These are phyloP conservation scores for Cygnus buccinator DNA, from an alignment of 2,113 vertebrate species.

Conservation along the genomic window DNA sequence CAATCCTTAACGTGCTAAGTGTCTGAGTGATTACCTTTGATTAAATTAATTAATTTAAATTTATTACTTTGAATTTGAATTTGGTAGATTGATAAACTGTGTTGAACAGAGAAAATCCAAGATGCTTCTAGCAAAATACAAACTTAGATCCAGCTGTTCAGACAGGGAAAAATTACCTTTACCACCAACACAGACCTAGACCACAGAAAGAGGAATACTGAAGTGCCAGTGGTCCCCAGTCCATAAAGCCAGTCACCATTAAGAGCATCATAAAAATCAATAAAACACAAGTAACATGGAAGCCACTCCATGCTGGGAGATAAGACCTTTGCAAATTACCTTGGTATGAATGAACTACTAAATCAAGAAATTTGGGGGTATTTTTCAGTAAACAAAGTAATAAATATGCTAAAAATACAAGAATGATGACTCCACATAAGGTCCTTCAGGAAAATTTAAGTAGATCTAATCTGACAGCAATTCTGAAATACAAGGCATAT, in stretches of 20 bases:
- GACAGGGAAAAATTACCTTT: neutral
- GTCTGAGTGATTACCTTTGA: neutral
- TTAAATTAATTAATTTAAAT: neutral
- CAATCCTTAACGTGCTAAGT: neutral
- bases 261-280: neutral
- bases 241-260: neutral
- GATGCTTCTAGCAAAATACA: neutral
- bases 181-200: neutral
- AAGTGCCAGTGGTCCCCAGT: neutral
- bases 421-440: neutral
- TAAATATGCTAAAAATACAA: neutral
- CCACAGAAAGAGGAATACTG: neutral
- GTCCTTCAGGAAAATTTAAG: neutral
- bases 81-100: neutral
- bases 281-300: neutral
- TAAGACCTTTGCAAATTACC: neutral
- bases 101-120: neutral
- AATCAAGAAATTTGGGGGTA: neutral
- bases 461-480: neutral
- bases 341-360: neutral
- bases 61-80: neutral
- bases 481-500: neutral
- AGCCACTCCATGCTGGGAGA: rapidly evolving
- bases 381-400: neutral
- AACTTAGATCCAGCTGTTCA: neutral